These are phyloP conservation scores for Drosophila eohydei DNA, from an alignment of 2,888 invertebrate species.

Conservation along the genomic window DNA sequence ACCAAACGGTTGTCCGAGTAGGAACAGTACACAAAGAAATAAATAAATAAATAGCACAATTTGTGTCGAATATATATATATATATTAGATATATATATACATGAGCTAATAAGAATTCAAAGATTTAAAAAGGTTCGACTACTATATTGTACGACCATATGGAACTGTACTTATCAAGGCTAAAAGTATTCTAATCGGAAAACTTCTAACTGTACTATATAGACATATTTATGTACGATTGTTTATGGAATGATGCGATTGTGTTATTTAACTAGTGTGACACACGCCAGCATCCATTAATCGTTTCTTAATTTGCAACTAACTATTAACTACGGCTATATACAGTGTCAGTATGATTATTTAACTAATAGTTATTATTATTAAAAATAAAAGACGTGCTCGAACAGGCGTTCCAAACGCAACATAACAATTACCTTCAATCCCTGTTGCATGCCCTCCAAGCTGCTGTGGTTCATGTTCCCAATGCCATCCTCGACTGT, in stretches of 20 bases:
- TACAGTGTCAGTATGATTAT: constrained; percentile 57
- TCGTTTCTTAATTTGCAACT: constrained; percentile 53
- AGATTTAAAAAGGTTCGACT: constrained; percentile 46
- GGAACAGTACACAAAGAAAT: constrained; percentile 1
- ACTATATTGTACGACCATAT: constrained; percentile 38
- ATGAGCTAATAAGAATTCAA: constrained; percentile 13
- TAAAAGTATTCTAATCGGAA: constrained; percentile 36
- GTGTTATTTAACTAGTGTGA: constrained; percentile 70
- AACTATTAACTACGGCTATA: constrained; percentile 39
- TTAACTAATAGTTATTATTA: constrained; percentile 31
- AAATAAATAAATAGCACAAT: neutral
- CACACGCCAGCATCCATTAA: constrained; percentile 81
- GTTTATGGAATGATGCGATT: constrained; percentile 78
- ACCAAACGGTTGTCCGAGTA: constrained; percentile 13
- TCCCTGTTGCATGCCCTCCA: constrained; percentile 90
- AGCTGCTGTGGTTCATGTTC: constrained; percentile 89
- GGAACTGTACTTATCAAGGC: constrained; percentile 7
- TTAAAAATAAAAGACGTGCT: constrained; percentile 44
- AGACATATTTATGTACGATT: constrained; percentile 67
- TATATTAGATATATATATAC: neutral
- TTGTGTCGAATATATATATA: neutral
- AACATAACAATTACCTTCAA: constrained; percentile 87
- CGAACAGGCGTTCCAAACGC: constrained; percentile 33
- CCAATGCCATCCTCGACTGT: constrained; percentile 89
- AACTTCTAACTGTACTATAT: constrained; percentile 30